A percentile compares a stretch with the other conserved stretches of the same genome.
Conservation (phyloP, 2,113 vertebrate genomes). For the Callipepla californica region DNA sequence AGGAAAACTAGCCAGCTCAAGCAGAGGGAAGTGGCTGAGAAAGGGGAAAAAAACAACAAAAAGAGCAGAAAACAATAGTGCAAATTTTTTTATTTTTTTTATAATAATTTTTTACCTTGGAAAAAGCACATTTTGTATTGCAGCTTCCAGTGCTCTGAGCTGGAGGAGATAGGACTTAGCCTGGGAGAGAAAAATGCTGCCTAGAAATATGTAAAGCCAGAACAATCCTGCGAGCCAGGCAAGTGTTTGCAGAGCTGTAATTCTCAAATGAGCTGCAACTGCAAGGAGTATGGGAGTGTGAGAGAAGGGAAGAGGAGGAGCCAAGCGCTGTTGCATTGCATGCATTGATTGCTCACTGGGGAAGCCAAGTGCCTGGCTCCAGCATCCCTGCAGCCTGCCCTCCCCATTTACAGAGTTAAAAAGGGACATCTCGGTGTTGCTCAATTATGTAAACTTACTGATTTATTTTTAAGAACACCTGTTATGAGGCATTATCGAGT, state of each 20-base stretch:
- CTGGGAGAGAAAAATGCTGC: background rate
- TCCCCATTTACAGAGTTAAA: accelerated
- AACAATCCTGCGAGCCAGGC: background rate
- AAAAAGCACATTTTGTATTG: background rate
- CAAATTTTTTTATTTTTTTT: background rate
- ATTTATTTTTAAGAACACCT: background rate
- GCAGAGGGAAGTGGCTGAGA: background rate
- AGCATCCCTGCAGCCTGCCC: background rate
- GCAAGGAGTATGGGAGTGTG: accelerated
- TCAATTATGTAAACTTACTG: background rate
- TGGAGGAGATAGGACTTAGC: background rate
- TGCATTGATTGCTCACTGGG: background rate
- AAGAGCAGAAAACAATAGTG: background rate
- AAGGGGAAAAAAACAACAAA: background rate
- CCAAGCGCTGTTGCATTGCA: background rate
- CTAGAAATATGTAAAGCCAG: background rate
- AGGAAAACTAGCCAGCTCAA: conserved; percentile 52
- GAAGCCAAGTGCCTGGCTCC: background rate
- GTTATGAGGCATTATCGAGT: background rate
- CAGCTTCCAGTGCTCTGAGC: background rate
- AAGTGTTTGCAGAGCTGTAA: background rate
- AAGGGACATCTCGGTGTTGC: background rate
- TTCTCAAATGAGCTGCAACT: background rate
- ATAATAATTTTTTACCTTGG: background rate
- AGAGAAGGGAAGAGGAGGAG: conserved; percentile 14